phyloP scores from a whole-genome alignment of 2,888 invertebrate species.

The Nasonovia ribisnigri region DNA sequence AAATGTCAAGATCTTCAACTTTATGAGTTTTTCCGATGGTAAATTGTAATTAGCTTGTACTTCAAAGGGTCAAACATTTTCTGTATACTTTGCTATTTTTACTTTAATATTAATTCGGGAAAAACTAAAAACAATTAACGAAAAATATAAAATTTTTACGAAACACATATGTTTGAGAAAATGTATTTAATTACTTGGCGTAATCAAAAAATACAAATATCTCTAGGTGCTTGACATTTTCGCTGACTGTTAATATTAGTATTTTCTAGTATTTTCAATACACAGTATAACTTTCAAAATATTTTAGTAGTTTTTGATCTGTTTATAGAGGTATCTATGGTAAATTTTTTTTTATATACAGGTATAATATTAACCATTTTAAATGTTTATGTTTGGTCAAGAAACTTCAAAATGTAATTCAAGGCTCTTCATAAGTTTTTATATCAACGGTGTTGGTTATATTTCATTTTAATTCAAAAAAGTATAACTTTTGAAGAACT shows the following conservation, averaged over 20 bases:
- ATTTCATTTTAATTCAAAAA: neutral
- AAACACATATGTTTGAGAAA: neutral
- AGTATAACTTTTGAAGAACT: neutral
- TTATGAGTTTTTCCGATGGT: neutral
- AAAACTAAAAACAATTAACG: neutral
- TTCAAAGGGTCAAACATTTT: neutral
- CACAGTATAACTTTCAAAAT: neutral
- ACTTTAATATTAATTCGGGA: neutral
- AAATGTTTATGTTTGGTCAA: neutral
- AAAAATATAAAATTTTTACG: neutral
- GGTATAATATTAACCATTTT: too few species aligned
- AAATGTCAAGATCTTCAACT: neutral
- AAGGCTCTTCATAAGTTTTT: neutral
- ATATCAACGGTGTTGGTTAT: too few species aligned
- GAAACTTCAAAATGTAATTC: neutral
- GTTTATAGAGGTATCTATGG: neutral
- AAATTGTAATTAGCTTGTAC: neutral
- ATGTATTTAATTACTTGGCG: neutral
- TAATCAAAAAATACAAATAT: neutral
- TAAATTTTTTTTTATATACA: too few species aligned
- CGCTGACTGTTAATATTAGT: neutral
- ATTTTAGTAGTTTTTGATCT: neutral
- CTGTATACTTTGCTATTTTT: too few species aligned
- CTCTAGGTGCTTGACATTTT: neutral
- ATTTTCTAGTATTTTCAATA: neutral